Evolutionary conservation across 2,797 vertebrate genomes (phyloP).

Genomic region (Oreochromis mossambicus): DNA sequence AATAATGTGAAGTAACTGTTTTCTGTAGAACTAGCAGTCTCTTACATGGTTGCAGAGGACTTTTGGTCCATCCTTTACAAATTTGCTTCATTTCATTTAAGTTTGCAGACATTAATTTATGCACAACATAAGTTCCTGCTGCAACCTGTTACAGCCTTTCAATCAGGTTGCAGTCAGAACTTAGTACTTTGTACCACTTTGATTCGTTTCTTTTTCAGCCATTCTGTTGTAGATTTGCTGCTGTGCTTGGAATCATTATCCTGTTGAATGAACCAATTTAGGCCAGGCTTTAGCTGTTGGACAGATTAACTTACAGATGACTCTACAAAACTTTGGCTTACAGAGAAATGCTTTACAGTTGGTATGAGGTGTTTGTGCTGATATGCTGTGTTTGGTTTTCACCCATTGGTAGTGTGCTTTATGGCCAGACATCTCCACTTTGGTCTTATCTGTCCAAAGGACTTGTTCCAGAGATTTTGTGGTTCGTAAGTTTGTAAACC

Average conservation of each 20-base stretch:
- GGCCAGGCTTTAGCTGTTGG: neutral
- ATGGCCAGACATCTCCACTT: neutral
- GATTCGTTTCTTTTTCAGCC: neutral
- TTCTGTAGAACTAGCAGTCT: neutral
- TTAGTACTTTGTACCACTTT: neutral
- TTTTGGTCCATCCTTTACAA: neutral
- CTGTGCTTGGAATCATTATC: neutral
- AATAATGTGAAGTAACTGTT: neutral
- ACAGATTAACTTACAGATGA: neutral
- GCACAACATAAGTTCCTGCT: neutral
- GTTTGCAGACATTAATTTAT: neutral
- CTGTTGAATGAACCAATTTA: neutral
- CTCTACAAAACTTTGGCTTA: neutral
- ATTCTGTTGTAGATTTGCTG: neutral
- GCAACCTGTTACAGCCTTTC: neutral
- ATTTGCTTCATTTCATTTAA: neutral
- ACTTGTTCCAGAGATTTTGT: neutral
- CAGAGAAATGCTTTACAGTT: neutral
- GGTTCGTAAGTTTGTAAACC: neutral
- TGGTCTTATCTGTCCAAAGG: neutral
- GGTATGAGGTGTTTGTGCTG: neutral
- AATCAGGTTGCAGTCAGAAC: neutral
- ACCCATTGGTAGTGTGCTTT: neutral
- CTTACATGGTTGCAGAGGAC: neutral
- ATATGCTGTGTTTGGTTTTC: neutral